Conservation (phyloP, 2,888 invertebrate species). For the Hirtodrosophila alboralis region DNA sequence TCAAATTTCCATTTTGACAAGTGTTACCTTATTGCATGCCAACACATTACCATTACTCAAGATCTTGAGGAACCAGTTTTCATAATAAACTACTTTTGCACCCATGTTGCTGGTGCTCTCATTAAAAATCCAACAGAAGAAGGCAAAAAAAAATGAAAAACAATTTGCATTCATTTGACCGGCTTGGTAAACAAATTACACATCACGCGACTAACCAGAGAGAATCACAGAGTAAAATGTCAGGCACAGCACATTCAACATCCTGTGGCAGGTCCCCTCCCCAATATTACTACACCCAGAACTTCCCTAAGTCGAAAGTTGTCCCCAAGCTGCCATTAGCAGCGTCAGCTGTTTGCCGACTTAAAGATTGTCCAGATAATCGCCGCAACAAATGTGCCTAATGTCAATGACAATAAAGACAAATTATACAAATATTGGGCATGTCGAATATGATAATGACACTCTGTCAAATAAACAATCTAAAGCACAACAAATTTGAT, state of each 20-base stretch:
- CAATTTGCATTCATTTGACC: conserved; percentile 52
- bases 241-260: conserved; percentile 24
- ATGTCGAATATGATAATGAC: conserved; percentile 54
- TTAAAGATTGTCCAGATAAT: conserved; percentile 71
- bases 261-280: conserved; percentile 13
- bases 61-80: neutral
- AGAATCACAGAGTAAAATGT: conserved; percentile 32
- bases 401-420: conserved; percentile 73
- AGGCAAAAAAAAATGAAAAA: too few relatives aligned
- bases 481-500: conserved; percentile 52
- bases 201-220: conserved; percentile 24
- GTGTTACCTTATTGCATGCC: conserved; percentile 19
- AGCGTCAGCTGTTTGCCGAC: conserved; percentile 72
- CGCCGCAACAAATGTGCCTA: conserved; percentile 72
- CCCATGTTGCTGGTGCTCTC: conserved; percentile 16
- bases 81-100: neutral
- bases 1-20: neutral
- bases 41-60: neutral
- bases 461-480: conserved; percentile 20
- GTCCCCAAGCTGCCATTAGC: conserved; percentile 43
- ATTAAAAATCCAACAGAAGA: conserved; percentile 28
- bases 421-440: conserved; percentile 69
- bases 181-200: conserved; percentile 33
- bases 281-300: too few relatives aligned
- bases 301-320: neutral